A percentile compares a stretch with the other conserved stretches of the same genome.
phyloP scores from a whole-genome alignment of 2,888 invertebrate species.

The Apeira syringaria region DNA sequence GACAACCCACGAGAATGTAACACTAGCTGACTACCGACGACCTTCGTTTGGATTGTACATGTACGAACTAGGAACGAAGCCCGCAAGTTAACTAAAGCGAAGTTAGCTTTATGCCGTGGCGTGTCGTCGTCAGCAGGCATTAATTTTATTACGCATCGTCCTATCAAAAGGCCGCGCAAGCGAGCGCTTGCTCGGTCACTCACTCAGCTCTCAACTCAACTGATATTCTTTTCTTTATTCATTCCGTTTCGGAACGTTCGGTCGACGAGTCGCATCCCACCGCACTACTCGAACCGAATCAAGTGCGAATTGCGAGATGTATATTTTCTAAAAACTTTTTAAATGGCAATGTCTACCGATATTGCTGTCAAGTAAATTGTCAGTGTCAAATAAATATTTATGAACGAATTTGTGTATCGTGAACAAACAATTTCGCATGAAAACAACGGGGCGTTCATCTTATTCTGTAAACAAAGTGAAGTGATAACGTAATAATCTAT shows the following conservation, averaged over 20 bases:
- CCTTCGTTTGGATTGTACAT: too few species aligned
- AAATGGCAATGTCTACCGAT: slow-evolving; percentile 1
- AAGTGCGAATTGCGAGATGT: neutral
- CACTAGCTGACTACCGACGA: too few species aligned
- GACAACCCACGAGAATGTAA: too few species aligned
- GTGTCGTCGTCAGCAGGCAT: too few species aligned
- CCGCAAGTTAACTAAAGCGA: too few species aligned
- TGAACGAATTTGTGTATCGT: too few species aligned
- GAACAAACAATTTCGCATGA: neutral
- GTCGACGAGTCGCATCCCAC: slow-evolving; percentile 8
- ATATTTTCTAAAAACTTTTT: slow-evolving; percentile 2
- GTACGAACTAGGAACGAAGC: too few species aligned
- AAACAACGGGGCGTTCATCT: neutral
- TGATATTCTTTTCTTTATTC: slow-evolving; percentile 1
- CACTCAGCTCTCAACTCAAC: too few species aligned
- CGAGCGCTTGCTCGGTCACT: too few species aligned
- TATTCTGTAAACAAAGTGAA: neutral
- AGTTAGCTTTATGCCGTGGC: too few species aligned
- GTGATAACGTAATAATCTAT: slow-evolving; percentile 24
- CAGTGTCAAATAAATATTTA: slow-evolving; percentile 7
- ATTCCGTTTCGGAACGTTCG: slow-evolving; percentile 11
- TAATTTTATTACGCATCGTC: too few species aligned
- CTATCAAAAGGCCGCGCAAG: too few species aligned
- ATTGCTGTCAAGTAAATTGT: slow-evolving; percentile 3
- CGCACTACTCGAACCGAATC: neutral